Evolutionary conservation across 2,113 vertebrate species (phyloP).

Genomic region (Dendropsophus ebraccatus): DNA sequence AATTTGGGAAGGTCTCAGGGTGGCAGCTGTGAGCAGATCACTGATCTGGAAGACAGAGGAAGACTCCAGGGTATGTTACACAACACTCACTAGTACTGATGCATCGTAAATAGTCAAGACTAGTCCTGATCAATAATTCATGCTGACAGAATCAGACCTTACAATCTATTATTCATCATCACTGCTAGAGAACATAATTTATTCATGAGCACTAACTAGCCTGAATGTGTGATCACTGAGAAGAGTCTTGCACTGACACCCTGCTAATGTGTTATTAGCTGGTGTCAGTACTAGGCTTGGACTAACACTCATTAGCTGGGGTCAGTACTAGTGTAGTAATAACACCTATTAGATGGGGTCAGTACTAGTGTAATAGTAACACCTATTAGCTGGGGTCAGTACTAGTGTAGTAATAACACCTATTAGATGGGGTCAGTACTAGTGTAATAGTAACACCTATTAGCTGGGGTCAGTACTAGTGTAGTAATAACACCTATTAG

Average conservation of each 20-base stretch:
- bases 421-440: too few species aligned
- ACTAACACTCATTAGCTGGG: neutral
- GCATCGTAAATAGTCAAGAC: constrained; percentile 18
- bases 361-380: too few species aligned
- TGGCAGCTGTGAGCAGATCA: neutral
- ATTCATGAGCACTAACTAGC: constrained; percentile 46
- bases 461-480: too few species aligned
- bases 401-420: too few species aligned
- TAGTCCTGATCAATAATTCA: constrained; percentile 42
- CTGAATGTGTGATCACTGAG: constrained; percentile 29
- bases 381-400: too few species aligned
- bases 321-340: too few species aligned
- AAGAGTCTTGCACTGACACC: constrained; percentile 17
- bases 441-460: too few species aligned
- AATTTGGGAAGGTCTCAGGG: neutral
- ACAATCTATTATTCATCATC: constrained; percentile 40
- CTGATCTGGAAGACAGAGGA: neutral
- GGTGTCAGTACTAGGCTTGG: neutral
- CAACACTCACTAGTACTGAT: constrained; percentile 21
- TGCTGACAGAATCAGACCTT: constrained; percentile 12
- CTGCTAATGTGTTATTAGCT: constrained; percentile 2
- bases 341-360: too few species aligned
- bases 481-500: too few species aligned
- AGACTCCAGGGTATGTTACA: neutral
- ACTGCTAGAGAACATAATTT: constrained; percentile 27